Evolutionary conservation across 2,888 invertebrate species (phyloP), one percentile per base, ranked within the genome.

Genomic region (Euzetes globulus): DNA sequence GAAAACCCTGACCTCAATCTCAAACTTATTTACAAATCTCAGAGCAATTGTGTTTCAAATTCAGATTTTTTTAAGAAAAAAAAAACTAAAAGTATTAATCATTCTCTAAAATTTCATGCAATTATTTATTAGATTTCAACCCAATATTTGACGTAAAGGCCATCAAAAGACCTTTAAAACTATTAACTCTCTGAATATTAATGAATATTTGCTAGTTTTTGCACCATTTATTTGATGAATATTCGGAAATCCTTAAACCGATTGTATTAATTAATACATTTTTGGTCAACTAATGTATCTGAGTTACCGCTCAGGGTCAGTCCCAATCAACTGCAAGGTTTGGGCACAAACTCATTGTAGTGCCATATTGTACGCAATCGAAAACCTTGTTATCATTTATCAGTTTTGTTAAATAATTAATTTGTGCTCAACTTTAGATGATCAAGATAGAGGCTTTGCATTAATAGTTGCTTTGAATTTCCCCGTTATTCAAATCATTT

Each of bases 1-100:
- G 22, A 19, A 55, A 55, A 55, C 55, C 55, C 55, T 55, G 55
- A 55, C 55, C 55, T 55, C 55, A 55, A 55, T 55, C 55, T 55
- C 55, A 19, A 55, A 50, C 55, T 55, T 19, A 55, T 55, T 55
- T 25, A 55, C 55, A 19, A 55, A 55, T 55, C 55, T 55, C 9
- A 50, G 50, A 55, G 25, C 55, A 55, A 55, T 55, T 55, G 55
- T 55, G 41, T 41, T 41, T 41, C 11, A 41, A 41, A 41, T 55
- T 55, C 22, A 55, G 19, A n/a, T 19, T 50, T 55, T 22, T 19
- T 2, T 55, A 22, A 22, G 25, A 19, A 55, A 22, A 55, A 22
- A 19, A 50, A 19, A 50, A 22, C 7, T 1, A 55, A 55, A 55
- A 55, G 13, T 55, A 55, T 55, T 55, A 55, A 55, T 55, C 55